phyloP scores from a whole-genome alignment of 2,113 vertebrate genomes.

The Alligator sinensis region DNA sequence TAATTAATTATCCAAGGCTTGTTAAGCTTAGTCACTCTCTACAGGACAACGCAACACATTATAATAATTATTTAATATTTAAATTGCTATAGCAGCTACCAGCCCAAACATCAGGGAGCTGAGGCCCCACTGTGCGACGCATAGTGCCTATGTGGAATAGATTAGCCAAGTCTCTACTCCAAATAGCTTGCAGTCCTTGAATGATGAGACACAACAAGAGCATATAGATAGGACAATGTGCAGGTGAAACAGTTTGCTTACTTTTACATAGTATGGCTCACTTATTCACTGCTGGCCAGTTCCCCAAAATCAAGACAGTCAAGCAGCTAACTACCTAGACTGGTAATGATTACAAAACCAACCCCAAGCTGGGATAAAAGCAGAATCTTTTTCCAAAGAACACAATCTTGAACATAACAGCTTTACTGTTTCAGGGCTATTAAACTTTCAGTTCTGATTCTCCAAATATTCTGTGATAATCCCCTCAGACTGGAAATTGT shows the following conservation, averaged over 20 bases:
- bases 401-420: neutral
- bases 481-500: neutral
- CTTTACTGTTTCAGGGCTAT: neutral
- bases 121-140: neutral
- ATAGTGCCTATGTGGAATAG: rapidly evolving
- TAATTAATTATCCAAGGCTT: neutral
- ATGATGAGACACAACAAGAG: rapidly evolving
- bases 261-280: constrained; percentile 48
- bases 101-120: neutral
- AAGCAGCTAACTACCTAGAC: constrained; percentile 47
- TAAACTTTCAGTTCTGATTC: constrained; percentile 2
- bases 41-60: rapidly evolving
- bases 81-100: rapidly evolving
- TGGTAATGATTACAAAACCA: constrained; percentile 65
- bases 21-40: neutral
- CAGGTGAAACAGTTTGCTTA: neutral
- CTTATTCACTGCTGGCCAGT: constrained; percentile 62
- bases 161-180: rapidly evolving
- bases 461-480: neutral
- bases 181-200: neutral
- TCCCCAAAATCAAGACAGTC: constrained; percentile 36
- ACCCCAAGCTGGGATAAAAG: constrained; percentile 43
- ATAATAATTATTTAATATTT: neutral
- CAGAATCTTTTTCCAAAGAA: constrained; percentile 14
- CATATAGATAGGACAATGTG: neutral